Evolutionary conservation across 2,888 invertebrate genomes (phyloP), one percentile per base, ranked within the genome.

Genomic region (Diarsia dahlii): DNA sequence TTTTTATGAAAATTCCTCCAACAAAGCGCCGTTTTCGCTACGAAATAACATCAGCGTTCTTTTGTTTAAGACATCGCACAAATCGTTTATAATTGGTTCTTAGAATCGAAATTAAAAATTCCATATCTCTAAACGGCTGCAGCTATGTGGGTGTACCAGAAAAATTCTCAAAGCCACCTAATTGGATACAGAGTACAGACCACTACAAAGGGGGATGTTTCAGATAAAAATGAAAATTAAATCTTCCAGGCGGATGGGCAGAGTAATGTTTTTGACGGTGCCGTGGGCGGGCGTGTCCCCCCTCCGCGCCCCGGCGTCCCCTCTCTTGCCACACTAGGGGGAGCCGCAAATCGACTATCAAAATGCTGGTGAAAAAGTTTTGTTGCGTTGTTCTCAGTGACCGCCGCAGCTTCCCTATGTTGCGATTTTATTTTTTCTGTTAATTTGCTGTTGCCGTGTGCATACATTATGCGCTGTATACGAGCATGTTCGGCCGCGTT

Each of bases 171-270:
- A 95, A 96, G 95, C 95, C 89, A 93, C 94, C 95, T 96, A 96
- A 96, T 96, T 96, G 96, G 96, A 96, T 95, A 95, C 95, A 93
- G 95, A 94, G 92, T 94, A 94, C 92, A 93, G 93, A 95, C 96
- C 96, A 94, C 96, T 96, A 96, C 96, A 96, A 97, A 97, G 96
- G 94, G 95, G 96, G 95, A 95, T 96, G 96, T 96, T 96, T 96
- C 95, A 96, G 96, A 96, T 96, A 96, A 97, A 97, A 97, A 96
- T 96, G 96, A 96, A 97, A 97, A 97, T 97, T 96, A 97, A 97
- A 96, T 97, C 96, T 97, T 97, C 96, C 96, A 93, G 91, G 91
- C 94, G 96, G 96, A 96, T 95, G 95, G 92, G 94, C 95, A 95
- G 94, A 95, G 96, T 96, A 96, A 96, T 96, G 96, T 96, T 96